Percentiles rank a stretch among this genome's conserved stretches.
phyloP scores from a whole-genome alignment of 2,888 invertebrate species.

The Morpho deidamia region DNA sequence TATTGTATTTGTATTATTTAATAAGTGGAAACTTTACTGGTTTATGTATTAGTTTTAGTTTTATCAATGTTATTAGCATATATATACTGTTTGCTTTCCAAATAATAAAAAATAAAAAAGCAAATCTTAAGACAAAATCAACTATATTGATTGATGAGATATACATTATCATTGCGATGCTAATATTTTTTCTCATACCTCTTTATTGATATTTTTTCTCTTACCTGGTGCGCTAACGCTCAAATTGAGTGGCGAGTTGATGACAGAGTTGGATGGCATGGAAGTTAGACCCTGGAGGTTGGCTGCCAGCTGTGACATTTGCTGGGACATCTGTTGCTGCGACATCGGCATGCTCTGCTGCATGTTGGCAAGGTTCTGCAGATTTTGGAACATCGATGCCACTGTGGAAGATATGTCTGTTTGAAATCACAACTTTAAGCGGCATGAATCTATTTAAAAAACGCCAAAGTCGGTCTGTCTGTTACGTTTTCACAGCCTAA shows the following conservation, averaged over 20 bases:
- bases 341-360: slow-evolving; percentile 74
- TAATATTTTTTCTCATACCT: slow-evolving; percentile 39
- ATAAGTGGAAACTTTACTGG: no score
- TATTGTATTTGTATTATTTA: no score
- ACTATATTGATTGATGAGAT: no score
- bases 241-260: slow-evolving; percentile 90
- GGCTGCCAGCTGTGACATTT: slow-evolving; percentile 73
- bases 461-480: no score
- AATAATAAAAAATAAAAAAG: no score
- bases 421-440: neutral
- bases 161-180: no score
- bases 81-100: no score
- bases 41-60: no score
- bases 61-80: no score
- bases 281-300: slow-evolving; percentile 90
- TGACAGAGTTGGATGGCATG: slow-evolving; percentile 84
- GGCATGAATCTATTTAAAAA: neutral
- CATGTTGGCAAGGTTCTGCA: slow-evolving; percentile 74
- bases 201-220: slow-evolving; percentile 5
- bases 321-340: slow-evolving; percentile 77
- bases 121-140: no score
- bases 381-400: slow-evolving; percentile 83
- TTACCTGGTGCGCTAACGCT: slow-evolving; percentile 83
- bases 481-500: no score
- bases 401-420: slow-evolving; percentile 63